Conservation (phyloP, 92 coral and sea anemone genomes). For the Virgularia gustaviana region DNA sequence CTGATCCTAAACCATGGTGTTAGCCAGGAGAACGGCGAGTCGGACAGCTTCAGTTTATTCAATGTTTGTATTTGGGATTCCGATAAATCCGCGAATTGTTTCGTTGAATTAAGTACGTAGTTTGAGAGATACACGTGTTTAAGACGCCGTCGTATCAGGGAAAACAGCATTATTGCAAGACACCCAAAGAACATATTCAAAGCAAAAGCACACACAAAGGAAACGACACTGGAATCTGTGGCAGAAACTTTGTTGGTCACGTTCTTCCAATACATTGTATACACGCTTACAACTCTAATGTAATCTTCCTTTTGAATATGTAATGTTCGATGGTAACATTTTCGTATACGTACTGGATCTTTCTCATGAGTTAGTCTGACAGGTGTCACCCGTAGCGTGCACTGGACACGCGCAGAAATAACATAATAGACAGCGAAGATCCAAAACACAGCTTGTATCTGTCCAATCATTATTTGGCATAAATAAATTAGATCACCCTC, state of each 20-base stretch:
- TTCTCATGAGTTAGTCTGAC: too few relatives aligned
- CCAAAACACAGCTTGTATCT: too few relatives aligned
- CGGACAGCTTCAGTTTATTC: constrained; percentile 43
- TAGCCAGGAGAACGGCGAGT: constrained; percentile 77
- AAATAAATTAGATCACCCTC: too few relatives aligned
- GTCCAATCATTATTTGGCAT: too few relatives aligned
- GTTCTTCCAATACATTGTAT: too few relatives aligned
- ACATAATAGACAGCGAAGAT: too few relatives aligned
- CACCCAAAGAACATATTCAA: background rate
- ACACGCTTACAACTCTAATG: too few relatives aligned
- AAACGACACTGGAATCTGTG: background rate
- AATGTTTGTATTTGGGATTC: constrained; percentile 15
- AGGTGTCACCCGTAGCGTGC: too few relatives aligned
- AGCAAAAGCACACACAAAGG: constrained; percentile 14
- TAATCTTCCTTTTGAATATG: too few relatives aligned
- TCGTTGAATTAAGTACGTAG: constrained; percentile 12
- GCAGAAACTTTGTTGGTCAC: background rate
- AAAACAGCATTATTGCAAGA: background rate
- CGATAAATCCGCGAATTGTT: constrained; percentile 9
- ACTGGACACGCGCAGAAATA: too few relatives aligned
- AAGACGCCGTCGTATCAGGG: constrained; percentile 4
- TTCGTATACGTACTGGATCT: too few relatives aligned
- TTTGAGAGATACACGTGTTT: constrained; percentile 32
- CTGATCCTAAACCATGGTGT: constrained; percentile 74
- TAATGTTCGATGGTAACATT: too few relatives aligned